Conservation (phyloP, 2,888 invertebrate species). For the Tigriopus californicus region DNA sequence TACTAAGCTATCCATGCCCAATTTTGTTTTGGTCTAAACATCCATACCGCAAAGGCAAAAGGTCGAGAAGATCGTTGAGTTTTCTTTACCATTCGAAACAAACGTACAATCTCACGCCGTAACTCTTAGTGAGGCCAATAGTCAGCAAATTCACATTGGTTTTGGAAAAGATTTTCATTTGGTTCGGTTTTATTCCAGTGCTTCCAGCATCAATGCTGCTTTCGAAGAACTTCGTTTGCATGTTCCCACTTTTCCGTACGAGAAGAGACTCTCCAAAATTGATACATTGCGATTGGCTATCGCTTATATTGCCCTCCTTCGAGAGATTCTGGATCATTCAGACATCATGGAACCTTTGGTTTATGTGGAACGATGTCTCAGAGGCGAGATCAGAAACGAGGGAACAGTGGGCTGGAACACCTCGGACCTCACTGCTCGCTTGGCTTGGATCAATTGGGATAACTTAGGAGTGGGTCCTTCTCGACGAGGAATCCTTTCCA, state of each 20-base stretch:
- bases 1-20: no score
- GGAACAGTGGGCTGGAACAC: slow-evolving; percentile 88
- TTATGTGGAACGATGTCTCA: slow-evolving; percentile 75
- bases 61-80: no score
- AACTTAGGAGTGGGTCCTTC: slow-evolving; percentile 85
- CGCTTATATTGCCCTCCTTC: slow-evolving; percentile 82
- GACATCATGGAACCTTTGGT: slow-evolving; percentile 69
- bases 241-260: slow-evolving; percentile 97
- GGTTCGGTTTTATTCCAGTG: neutral
- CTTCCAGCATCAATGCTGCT: slow-evolving; percentile 85
- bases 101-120: no score
- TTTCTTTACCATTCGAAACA: no score
- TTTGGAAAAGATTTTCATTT: neutral
- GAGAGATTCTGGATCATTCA: slow-evolving; percentile 59
- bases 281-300: slow-evolving; percentile 92
- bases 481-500: slow-evolving; percentile 58
- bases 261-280: slow-evolving; percentile 92
- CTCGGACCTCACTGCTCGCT: slow-evolving; percentile 82
- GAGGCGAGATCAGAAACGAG: slow-evolving; percentile 63
- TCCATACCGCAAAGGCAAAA: no score
- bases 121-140: no score
- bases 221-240: slow-evolving; percentile 93
- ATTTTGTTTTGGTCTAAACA: no score
- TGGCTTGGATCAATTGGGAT: slow-evolving; percentile 99
- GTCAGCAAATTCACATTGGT: no score